phyloP scores from a whole-genome alignment of 2,797 vertebrate genomes.

The Myripristis murdjan region DNA sequence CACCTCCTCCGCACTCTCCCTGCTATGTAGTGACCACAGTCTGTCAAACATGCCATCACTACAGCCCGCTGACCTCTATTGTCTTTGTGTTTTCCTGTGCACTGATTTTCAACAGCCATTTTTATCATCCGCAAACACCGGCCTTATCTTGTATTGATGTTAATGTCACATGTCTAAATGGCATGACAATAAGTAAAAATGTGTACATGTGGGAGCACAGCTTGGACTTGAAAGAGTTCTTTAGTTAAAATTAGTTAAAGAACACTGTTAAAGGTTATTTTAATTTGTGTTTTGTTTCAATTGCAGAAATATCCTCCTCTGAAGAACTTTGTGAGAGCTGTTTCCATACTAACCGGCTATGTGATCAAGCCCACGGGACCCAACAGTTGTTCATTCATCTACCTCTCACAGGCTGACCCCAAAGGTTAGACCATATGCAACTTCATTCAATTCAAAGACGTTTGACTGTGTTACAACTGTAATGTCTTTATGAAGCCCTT shows the following conservation, averaged over 20 bases:
- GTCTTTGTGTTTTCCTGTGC: constrained; percentile 1
- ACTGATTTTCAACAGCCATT: constrained; percentile 3
- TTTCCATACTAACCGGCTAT: constrained; percentile 89
- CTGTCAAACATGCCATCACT: constrained; percentile 4
- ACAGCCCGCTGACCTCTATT: background rate
- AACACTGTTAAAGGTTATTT: background rate
- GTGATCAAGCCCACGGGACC: constrained; percentile 83
- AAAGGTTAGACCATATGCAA: constrained; percentile 81
- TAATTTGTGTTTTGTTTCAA: background rate
- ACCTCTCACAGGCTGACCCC: constrained; percentile 90
- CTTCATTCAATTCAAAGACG: background rate
- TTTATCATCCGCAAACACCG: background rate
- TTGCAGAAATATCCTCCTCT: constrained; percentile 83
- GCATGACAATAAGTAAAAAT: background rate
- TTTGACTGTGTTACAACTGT: background rate
- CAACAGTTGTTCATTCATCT: constrained; percentile 86
- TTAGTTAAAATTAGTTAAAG: background rate
- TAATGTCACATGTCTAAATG: background rate
- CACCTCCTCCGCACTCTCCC: constrained; percentile 10
- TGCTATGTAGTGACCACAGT: constrained; percentile 4
- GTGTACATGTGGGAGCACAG: background rate
- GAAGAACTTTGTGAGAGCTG: constrained; percentile 82
- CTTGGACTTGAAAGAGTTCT: background rate
- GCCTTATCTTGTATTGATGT: background rate
- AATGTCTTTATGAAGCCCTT: background rate